Base-by-base conservation (phyloP, 2,888 invertebrate species). In the Hydraecia micacea region DNA sequence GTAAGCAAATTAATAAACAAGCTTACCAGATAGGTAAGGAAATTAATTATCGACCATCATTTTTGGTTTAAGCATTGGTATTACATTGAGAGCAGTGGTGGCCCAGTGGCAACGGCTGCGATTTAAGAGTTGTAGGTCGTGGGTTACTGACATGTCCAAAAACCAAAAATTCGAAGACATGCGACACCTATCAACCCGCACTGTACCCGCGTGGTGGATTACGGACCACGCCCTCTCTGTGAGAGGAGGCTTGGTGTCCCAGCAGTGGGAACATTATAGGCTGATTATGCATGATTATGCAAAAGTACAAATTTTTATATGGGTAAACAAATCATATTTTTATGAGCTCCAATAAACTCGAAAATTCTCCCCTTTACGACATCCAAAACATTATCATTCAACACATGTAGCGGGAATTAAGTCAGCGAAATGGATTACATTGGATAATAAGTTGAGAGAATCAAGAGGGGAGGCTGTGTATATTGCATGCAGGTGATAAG, bases 31-130 rank as follows among this genome's bases (percentile, higher is more conserved):
- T 21, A 25, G 89, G 91, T 90, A 91, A 73, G 21, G 13, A 7
- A 92, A 93, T 93, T 92, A 90, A 88, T 6, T 85, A 25, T n/a
- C 4, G 8, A 84, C 77, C 80, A 86, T 90, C 83, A 21, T 58
- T n/a, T 58, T 49, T 58, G 1, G 15, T 39, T 63, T 13, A n/a
- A 60, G 15, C n/a, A 13, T 60, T 60, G 9, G 9, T 25, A 55
- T 25, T 1, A 9, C 39, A 39, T 9, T 39, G 39, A 39, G 39
- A 8, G 39, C 39, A 39, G 9, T 9, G 9, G 39, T 5, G 36
- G 32, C 6, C 0, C 36, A 36, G 36, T 36, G 36, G 36, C 5
- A 36, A 36, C 36, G 6, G 36, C 36, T 5, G 36, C 36, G 36
- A 36, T 5, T 36, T 36, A 36, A 4, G 36, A 36, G 4, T 36